Evolutionary conservation across 2,888 invertebrate species (phyloP), one percentile per base, ranked within the genome.

Genomic region (Morpho deidamia): DNA sequence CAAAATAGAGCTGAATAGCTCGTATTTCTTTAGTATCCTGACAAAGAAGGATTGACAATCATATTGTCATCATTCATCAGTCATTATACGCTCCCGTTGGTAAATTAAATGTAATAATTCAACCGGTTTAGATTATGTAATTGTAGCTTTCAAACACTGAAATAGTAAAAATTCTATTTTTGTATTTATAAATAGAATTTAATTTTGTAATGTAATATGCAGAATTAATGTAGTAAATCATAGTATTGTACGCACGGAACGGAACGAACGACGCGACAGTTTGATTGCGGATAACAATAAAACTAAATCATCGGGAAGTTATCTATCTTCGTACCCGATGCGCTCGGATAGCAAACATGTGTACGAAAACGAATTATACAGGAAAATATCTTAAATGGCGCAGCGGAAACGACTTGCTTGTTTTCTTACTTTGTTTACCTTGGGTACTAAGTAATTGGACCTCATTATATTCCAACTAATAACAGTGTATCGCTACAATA

Each of bases 291-390:
- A 83, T 83, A 85, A 84, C 85, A 87, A 88, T 89, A 89, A 89
- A 88, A 88, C 76, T 85, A 88, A 89, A 87, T 87, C 88, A 87
- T 87, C 84, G 83, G 84, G 86, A 89, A 88, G 87, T 86, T 87
- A 87, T 88, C 81, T 86, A 81, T 86, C 84, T 84, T 72, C 71
- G 71, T 67, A 73, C 74, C 64, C 72, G 77, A 72, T 74, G 72
- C 69, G 69, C 68, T 74, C 67, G 79, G 81, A 74, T 78, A 71
- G 71, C 75, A 76, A 75, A 66, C 79, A 79, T 83, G 80, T 80
- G 79, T 74, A 75, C 71, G 71, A 66, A 70, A 78, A 80, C 75
- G 77, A 82, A 78, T 81, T 76, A 79, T 77, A 75, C 65, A 60
- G 79, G 75, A 79, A 76, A 79, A 76, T 62, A 81, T 75, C 80